phyloP scores from a whole-genome alignment of 1,140 invertebrate genomes.

The Rhyacophila brunnea region DNA sequence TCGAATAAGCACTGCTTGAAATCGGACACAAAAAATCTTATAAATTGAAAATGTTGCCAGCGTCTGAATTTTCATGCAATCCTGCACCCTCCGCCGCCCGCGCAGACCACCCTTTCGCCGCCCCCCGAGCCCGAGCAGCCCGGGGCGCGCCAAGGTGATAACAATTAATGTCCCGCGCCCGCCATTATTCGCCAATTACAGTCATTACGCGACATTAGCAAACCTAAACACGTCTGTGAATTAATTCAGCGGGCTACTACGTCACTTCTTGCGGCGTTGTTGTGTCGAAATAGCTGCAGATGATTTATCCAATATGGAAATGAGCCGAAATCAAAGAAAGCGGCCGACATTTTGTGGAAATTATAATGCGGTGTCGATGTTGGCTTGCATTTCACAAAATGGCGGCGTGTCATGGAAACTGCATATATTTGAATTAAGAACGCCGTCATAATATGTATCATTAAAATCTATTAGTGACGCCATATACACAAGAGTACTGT shows the following conservation, averaged over 20 bases:
- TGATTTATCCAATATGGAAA: not conserved
- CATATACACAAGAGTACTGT: no score
- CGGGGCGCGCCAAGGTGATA: constrained; percentile 16
- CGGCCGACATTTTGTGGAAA: not conserved
- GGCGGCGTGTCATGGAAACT: no score
- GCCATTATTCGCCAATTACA: constrained; percentile 16
- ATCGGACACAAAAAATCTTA: no score
- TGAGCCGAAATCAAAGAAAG: not conserved
- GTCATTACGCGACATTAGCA: constrained; percentile 23
- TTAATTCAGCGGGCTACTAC: constrained; percentile 13
- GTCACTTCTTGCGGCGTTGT: not conserved
- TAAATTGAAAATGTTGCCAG: no score
- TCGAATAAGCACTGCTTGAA: no score
- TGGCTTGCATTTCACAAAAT: no score
- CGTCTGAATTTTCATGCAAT: not conserved
- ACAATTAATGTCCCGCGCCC: constrained; percentile 17
- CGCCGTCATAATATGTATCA: no score
- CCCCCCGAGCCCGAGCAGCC: not conserved
- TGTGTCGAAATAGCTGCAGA: no score
- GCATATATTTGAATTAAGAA: no score
- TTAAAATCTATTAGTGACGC: no score
- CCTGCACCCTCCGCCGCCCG: not conserved
- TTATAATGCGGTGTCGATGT: no score
- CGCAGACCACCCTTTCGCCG: not conserved
- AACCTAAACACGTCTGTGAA: constrained; percentile 18